Base-by-base conservation (phyloP, 2,797 vertebrate genomes). In the Xenentodon cancila region DNA sequence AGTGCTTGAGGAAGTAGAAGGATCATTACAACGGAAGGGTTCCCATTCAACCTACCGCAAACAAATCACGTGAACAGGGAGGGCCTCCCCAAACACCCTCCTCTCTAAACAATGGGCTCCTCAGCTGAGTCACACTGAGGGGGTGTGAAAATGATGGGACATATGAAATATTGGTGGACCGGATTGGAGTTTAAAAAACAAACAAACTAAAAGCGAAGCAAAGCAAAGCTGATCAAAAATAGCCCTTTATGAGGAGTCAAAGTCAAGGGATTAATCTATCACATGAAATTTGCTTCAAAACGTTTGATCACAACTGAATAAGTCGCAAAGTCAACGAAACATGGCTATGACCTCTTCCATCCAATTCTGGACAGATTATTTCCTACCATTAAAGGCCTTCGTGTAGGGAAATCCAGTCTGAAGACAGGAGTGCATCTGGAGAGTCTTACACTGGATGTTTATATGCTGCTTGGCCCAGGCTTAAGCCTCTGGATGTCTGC, bases 1-100 rank as follows among this genome's bases (percentile, higher is more conserved):
- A 93, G 88, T 90, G 91, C 92, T 92, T 94, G 91, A 93, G 93
- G 93, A 94, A 94, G 92, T 93, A 73, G 85, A 87, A 82, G 88
- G 91, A 91, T 93, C 89, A 90, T 93, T 93, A 91, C 85, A 75
- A 44, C 2, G 59, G 42, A 53, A 54, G 49, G 50, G 53, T 37
- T 64, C 70, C 85, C 72, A 89, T 91, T 93, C 90, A 92, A 82
- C 85, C 87, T 81, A 91, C 86, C 89, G 84, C 89, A 91, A 92
- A 93, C 89, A 91, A 91, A 90, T 87, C 79, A 59, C 79, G 84
- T 67, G 75, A 86, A 81, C 68, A 59, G 16, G 62, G 84, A 91
- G 73, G 71, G 46, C 64, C 37, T 15, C 47, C 22, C 64, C 34
- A 18, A 50, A 45, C 51, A 48, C 8, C 40, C 54, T 17, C 44